Conservation (phyloP, 2,113 vertebrate genomes). For the Rhodinocichla rosea region DNA sequence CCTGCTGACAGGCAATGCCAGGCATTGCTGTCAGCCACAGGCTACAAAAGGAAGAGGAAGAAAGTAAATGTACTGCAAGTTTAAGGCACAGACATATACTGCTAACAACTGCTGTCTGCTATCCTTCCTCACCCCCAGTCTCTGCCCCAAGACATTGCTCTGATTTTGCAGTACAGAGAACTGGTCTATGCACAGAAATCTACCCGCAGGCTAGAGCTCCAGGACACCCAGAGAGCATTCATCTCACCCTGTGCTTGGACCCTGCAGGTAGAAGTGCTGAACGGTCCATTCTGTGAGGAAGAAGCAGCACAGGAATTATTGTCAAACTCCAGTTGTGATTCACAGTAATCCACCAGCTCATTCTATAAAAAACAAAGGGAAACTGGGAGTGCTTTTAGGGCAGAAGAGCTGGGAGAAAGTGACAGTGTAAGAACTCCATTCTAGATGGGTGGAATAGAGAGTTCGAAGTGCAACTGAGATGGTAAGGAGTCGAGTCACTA, state of each 20-base stretch:
- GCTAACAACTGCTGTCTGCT: slow-evolving; percentile 25
- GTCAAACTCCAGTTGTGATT: background rate
- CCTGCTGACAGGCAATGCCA: slow-evolving; percentile 47
- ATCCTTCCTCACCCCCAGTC: background rate
- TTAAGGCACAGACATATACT: slow-evolving; percentile 26
- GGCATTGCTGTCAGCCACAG: slow-evolving; percentile 54
- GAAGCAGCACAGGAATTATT: background rate
- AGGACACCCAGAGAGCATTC: background rate
- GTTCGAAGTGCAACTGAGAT: background rate
- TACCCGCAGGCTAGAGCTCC: background rate
- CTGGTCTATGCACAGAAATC: background rate
- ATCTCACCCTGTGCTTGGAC: background rate
- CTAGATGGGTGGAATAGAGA: background rate
- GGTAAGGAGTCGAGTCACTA: background rate
- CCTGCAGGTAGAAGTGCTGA: background rate
- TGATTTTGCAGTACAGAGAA: slow-evolving; percentile 3
- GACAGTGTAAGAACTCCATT: background rate
- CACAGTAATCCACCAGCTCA: background rate
- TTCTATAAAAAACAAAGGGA: background rate
- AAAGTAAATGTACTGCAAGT: slow-evolving; percentile 42
- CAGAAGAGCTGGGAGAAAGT: background rate
- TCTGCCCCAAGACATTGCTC: slow-evolving; percentile 18
- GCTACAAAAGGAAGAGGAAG: slow-evolving; percentile 54
- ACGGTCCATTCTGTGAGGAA: background rate
- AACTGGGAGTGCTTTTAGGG: background rate